Percentiles rank a stretch among this genome's conserved stretches.
Evolutionary conservation across 2,888 invertebrate genomes (phyloP).

Genomic region (Chorisops tibialis): DNA sequence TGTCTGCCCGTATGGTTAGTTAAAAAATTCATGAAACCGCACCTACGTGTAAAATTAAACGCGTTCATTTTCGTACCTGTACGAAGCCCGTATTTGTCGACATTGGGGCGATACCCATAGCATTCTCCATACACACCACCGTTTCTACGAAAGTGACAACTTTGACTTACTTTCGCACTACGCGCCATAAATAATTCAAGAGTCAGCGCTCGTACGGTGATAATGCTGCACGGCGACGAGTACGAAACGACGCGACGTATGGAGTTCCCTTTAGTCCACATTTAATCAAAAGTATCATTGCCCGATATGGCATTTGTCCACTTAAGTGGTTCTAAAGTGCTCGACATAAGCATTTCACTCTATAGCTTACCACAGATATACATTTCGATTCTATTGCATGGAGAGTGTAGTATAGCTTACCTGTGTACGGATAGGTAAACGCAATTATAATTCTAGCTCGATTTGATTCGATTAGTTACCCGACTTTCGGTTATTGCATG

Average conservation of each 20-base stretch:
- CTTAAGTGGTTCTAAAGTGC: no score
- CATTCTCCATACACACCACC: not conserved
- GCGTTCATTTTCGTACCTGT: not conserved
- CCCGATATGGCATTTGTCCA: no score
- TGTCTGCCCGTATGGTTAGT: not conserved
- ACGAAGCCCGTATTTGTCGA: not conserved
- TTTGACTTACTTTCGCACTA: slow-evolving; percentile 29
- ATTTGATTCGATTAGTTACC: not conserved
- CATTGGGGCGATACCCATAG: not conserved
- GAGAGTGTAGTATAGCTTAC: no score
- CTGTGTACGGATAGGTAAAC: no score
- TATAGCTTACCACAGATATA: no score
- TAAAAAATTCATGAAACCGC: not conserved
- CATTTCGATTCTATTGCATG: no score
- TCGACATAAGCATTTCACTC: no score
- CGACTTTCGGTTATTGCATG: slow-evolving; percentile 22
- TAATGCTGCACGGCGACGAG: not conserved
- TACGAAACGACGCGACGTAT: not conserved
- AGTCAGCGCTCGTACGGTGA: not conserved
- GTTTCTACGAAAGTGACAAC: slow-evolving; percentile 22
- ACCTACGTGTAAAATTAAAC: not conserved
- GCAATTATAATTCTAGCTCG: no score
- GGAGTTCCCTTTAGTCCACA: not conserved
- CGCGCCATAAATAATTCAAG: slow-evolving; percentile 29
- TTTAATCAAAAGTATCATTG: no score